Base-by-base conservation (phyloP, 2,888 invertebrate species). In the Imbricaverruca yamaguchii region DNA sequence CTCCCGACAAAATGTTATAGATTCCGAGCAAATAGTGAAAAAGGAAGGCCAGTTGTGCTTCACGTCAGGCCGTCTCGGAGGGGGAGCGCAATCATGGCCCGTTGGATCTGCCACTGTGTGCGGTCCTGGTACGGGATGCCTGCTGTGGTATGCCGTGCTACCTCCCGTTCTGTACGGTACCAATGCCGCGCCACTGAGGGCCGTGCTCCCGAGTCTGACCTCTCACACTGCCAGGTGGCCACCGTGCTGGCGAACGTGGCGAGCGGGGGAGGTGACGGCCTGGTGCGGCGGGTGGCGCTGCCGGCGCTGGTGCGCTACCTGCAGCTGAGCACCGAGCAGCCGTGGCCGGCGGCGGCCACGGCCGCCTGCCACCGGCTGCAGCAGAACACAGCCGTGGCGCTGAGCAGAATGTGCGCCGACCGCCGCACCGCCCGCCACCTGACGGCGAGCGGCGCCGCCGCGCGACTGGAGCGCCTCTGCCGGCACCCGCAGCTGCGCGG, bases 171-270 rank as follows among this genome's bases (percentile, higher is more conserved):
- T 39, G 39, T 39, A 39, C 39, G 2, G 39, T 39, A 39, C 39
- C 39, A 39, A 3, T 39, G 39, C 39, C 39, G 39, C 39, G 39
- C 39, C 4, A 39, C 39, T 39, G 2, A 39, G 39, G 39, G 4
- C 39, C 39, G 39, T 4, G 39, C 4, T 39, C 39, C 39, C 39
- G 39, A 39, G 39, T 4, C 39, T 39, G 39, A 39, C 39, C 39
- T 39, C 39, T 39, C 2, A 3, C 39, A 39, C 59, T 18, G 69
- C 74, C 74, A 74, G 74, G 93, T 96, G 23, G 95, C 95, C 3
- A 93, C 94, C 0, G 90, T 97, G 81, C 88, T 97, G 21, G 93
- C 94, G 74, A 94, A 95, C 83, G 91, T 97, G 88, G 93, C 95
- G 0, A 91, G 92, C 81, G 89, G 92, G 83, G 90, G 92, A 83